Base-by-base conservation (phyloP, 2,113 vertebrate genomes). In the Suncus etruscus region DNA sequence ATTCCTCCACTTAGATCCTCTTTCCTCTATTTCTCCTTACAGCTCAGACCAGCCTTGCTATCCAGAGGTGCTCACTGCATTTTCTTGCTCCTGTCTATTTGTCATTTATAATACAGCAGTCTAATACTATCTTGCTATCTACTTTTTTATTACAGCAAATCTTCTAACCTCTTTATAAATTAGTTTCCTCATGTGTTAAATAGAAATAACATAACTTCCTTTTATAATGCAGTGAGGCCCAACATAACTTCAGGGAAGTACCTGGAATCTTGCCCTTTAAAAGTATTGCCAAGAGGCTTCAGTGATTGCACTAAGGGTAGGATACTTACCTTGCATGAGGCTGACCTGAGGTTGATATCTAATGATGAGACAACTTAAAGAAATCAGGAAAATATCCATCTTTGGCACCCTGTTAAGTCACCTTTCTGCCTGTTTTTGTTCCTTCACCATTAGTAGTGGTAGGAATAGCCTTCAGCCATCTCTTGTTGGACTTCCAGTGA, bases 131-230 rank as follows among this genome's bases (percentile, higher is more conserved):
- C n/a, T 29, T 78, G 73, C 51, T 45, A n/a, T 86, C 69, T 89
- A 14, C 81, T 89, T 94, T 72, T 83, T 66, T 32, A 82, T 79
- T 81, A 86, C 51, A 54, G 20, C 65, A 63, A 72, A 58, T 66
- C 29, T 73, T 15, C 15, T 79, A 72, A n/a, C 20, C 32, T 72
- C 66, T 90, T 87, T 86, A 1, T 54, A 39, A 68, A n/a, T 95
- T 51, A 32, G 29, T 75, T 78, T 92, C 76, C 50, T 94, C 61
- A n/a, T 48, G n/a, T 83, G 24, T 91, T 83, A 61, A 63, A 83
- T 66, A 54, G 63, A 88, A 50, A 74, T 20, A 29, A 51, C 31
- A 39, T 39, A 39, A 39, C 39, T 39, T 39, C 39, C 85, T 25
- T 25, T 39, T 82, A 66, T 81, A 8, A 12, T 54, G 29, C 66